Percentiles rank a stretch among this genome's conserved stretches.
These are phyloP conservation scores for Caenorhabditis becei DNA, from an alignment of 2,888 invertebrate species.

Conservation along the genomic window DNA sequence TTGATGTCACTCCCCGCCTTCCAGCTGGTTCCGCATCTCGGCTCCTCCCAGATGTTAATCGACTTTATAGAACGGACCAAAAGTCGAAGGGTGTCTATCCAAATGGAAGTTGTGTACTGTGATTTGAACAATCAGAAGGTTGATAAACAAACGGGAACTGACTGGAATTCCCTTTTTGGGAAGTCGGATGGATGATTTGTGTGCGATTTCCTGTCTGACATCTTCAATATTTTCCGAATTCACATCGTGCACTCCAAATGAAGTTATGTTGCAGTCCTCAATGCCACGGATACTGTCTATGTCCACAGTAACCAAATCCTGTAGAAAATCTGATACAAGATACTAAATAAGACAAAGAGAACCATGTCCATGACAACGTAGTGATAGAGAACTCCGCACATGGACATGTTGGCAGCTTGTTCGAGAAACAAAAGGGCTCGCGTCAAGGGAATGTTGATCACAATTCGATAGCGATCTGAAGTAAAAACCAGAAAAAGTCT, in stretches of 20 bases:
- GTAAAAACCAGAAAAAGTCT: not conserved
- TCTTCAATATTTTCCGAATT: slow-evolving; percentile 37
- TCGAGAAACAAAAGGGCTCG: slow-evolving; percentile 53
- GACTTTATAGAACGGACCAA: slow-evolving; percentile 49
- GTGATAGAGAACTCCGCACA: slow-evolving; percentile 66
- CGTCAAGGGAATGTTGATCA: slow-evolving; percentile 45
- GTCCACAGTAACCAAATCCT: slow-evolving; percentile 55
- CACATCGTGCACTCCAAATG: slow-evolving; percentile 58
- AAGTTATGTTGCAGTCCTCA: slow-evolving; percentile 60
- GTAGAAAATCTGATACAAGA: not conserved
- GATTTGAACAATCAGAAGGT: not conserved
- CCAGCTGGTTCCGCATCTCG: slow-evolving; percentile 38
- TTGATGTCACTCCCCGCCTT: slow-evolving; percentile 45
- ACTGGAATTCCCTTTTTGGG: slow-evolving; percentile 44
- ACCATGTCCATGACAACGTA: slow-evolving; percentile 66
- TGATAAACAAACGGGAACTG: not conserved
- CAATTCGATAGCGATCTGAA: slow-evolving; percentile 53
- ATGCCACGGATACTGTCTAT: slow-evolving; percentile 37
- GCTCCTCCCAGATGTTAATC: slow-evolving; percentile 46
- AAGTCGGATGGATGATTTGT: slow-evolving; percentile 42
- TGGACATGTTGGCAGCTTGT: slow-evolving; percentile 63
- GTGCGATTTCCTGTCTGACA: slow-evolving; percentile 32
- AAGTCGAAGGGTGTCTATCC: slow-evolving; percentile 49
- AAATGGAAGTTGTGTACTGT: slow-evolving; percentile 56
- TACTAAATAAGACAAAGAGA: not conserved